Evolutionary conservation across 2,888 invertebrate species (phyloP), one percentile per base, ranked within the genome.

Genomic region (Cremastinae sp.): DNA sequence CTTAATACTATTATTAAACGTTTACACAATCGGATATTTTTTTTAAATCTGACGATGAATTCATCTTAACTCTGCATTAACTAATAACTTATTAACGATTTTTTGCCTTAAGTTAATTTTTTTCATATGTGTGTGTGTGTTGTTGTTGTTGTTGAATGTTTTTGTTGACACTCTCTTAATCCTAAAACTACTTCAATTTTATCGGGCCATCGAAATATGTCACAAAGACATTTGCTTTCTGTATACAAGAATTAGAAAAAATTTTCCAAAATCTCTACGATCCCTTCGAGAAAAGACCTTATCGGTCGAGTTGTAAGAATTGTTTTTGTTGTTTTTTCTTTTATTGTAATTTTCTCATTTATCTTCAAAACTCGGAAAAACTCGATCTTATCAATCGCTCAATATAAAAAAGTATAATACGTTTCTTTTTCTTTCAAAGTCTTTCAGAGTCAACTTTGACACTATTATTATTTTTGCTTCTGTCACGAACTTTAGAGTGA

Each of bases 71-170:
- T 56, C 36, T 78, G 51, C 14, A 22, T 69, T 75, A 76, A 58
- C 59, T 59, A 80, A 28, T 81, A 83, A 84, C 84, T 85, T 82
- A 85, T 83, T 84, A 83, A 82, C 80, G 81, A 74, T 54, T 34
- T 62, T 53, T 64, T n/a, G 41, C 43, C 36, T 12, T 12, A 12
- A 16, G 12, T 58, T 12, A 34, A 0, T 43, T 41, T 9, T 43
- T 34, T 43, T 22, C 43, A 9, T 20, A 8, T 49, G 49, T 14
- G 53, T 64, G 53, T 58, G 47, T 43, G 41, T 54, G 20, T 59
- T n/a, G 3, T 34, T 49, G 34, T 9, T 20, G 2, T 9, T 51
- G 14, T 51, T 53, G 5, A 0, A 22, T 14, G 3, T 36, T 54
- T 16, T 59, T 59, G 61, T 8, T 20, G n/a, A 22, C 43, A 43